Evolutionary conservation across 1,140 invertebrate species (phyloP), one percentile per base, ranked within the genome.

Genomic region (Cyclargus thomasi): DNA sequence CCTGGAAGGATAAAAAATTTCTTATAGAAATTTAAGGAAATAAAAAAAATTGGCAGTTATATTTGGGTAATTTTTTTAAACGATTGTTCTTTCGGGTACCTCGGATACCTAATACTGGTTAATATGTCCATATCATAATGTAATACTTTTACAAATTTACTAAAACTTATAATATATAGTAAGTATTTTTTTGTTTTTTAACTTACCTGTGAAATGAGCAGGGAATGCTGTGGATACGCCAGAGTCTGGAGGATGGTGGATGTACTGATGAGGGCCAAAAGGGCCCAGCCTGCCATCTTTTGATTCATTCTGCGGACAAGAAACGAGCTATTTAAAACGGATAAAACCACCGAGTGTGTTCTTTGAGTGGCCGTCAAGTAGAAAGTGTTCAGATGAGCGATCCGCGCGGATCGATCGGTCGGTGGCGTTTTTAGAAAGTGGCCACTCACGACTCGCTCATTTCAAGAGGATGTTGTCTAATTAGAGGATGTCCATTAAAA

Each of bases 251-350:
- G 84, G 35, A 93, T 81, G 17, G 86, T 78, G 73, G 91, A 92
- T 68, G 91, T 92, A 74, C 91, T 82, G 68, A 93, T 83, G 17
- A 93, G 86, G 75, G 83, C 86, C 67, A 92, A 77, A 35, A 93
- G 76, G 29, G 85, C 80, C 92, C 92, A 93, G 59, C 92, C 92
- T 72, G 88, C 78, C 68, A 89, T 72, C 83, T 91, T 88, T 71
- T 83, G 85, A 76, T 88, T 80, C 91, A 91, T 92, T 71, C 89
- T 91, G 82, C 68, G 62, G 72, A 83, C 82, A 80, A 80, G 67
- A 64, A n/a, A 75, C 81, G 77, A 79, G 73, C 76, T 67, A 67
- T 22, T 14, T 63, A 39, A 62, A 62, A 22, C 2, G 16, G 20
- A 47, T 64, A 47, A 64, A 64, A 57, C 35, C 23, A 23, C 14